Evolutionary conservation across 2,888 invertebrate genomes (phyloP), one percentile per base, ranked within the genome.

Genomic region (Trichogramma evanescens): DNA sequence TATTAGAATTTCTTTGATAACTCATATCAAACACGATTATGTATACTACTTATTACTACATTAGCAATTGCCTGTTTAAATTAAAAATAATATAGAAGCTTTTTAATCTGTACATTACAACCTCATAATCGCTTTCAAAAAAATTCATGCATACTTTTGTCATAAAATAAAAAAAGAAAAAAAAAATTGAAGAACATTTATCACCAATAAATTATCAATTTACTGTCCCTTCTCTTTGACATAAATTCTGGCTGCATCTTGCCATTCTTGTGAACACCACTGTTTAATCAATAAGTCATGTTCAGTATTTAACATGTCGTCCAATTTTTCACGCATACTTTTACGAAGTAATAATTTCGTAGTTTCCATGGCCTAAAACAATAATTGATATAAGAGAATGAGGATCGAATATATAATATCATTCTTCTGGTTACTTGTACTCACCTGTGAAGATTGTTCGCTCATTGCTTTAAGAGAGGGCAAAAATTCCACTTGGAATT

Each of bases 241-340:
- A 57, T 77, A 75, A 62, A 69, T 70, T 65, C 73, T 72, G 61
- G 79, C 78, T 59, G 75, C 74, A 64, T 78, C 81, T 73, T 89
- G 89, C 67, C 89, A 91, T 70, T 89, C 89, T 0, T 80, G 72
- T 3, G 88, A 86, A 63, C 83, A 83, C 92, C 92, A 93, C 71
- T 88, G 86, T 65, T 89, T 83, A 5, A 86, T 79, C 62, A 92
- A 80, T 42, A 88, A 78, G 68, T 85, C 84, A 59, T 84, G 82
- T 76, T 91, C 90, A 4, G 82, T 81, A 66, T 87, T 86, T 70
- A 90, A 79, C 53, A 84, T 81, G 40, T 82, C 79, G 67, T 85
- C 84, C 64, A 86, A 75, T 66, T 82, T 82, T 54, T 81, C 77
- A 57, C 83, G 78, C 60, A 84, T 81, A 75, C 82, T 84, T 72